A percentile compares a stretch with the other conserved stretches of the same genome.
phyloP scores from a whole-genome alignment of 2,888 invertebrate genomes.

The Ditylenchus weischeri region DNA sequence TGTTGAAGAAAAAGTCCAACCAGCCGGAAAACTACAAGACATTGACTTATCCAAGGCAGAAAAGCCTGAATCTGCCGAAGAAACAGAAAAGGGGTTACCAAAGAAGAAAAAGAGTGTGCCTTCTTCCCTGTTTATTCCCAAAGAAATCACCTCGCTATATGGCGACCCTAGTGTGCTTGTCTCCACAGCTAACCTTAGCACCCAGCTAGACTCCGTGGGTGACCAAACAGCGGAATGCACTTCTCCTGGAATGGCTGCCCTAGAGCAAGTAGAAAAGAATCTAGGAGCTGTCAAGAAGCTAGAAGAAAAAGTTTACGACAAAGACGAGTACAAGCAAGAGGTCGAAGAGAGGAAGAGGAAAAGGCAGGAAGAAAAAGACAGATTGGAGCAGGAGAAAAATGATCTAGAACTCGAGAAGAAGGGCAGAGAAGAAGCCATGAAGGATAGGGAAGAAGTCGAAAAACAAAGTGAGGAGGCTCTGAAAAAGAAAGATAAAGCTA shows the following conservation, averaged over 20 bases:
- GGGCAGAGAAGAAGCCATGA: slow-evolving; percentile 1
- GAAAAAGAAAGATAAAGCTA: slow-evolving; percentile 21
- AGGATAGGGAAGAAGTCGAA: slow-evolving; percentile 28
- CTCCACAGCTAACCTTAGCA: slow-evolving; percentile 23
- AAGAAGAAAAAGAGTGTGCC: slow-evolving; percentile 44
- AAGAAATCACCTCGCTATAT: slow-evolving; percentile 54
- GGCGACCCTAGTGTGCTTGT: slow-evolving; percentile 38
- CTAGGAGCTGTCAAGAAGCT: background rate
- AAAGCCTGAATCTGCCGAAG: slow-evolving; percentile 1
- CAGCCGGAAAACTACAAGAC: background rate
- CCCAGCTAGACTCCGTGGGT: slow-evolving; percentile 23
- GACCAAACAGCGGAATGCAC: slow-evolving; percentile 18
- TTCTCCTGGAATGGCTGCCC: background rate
- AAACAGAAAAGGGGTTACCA: slow-evolving; percentile 20
- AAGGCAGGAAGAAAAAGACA: background rate
- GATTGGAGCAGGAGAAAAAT: background rate
- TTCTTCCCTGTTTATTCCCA: slow-evolving; percentile 51
- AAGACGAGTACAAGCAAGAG: background rate
- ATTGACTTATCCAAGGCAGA: slow-evolving; percentile 12
- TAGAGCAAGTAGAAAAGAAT: slow-evolving; percentile 9
- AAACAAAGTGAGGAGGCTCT: slow-evolving; percentile 14
- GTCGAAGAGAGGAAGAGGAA: background rate
- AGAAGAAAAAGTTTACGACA: background rate
- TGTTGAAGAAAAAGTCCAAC: slow-evolving; percentile 1
- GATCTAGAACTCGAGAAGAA: too few relatives aligned